A percentile compares a stretch with the other conserved stretches of the same genome.
phyloP scores from a whole-genome alignment of 2,888 invertebrate species.

The Apocheima hispidaria region DNA sequence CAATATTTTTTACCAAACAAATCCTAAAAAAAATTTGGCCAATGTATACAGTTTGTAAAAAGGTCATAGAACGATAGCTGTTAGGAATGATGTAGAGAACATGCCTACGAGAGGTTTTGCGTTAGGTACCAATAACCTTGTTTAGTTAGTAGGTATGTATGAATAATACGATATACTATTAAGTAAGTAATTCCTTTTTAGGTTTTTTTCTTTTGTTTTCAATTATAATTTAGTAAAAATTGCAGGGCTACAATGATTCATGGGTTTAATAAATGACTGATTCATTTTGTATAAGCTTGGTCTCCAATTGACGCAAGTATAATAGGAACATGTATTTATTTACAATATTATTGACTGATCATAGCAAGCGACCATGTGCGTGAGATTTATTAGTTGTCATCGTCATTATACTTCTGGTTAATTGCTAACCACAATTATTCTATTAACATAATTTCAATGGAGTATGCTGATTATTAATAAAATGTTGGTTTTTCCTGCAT shows the following conservation, averaged over 20 bases:
- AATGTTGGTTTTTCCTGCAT: constrained; percentile 3
- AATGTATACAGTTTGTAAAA: too few relatives aligned
- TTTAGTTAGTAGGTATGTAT: too few relatives aligned
- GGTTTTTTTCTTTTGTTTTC: background rate
- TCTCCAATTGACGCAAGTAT: constrained; percentile 60
- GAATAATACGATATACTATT: too few relatives aligned
- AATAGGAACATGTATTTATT: constrained; percentile 10
- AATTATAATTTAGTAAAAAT: background rate
- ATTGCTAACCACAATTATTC: constrained; percentile 26
- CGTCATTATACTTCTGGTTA: constrained; percentile 20
- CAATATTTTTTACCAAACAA: too few relatives aligned
- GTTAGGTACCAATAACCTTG: too few relatives aligned
- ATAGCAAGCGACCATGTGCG: constrained; percentile 20
- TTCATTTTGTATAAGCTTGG: constrained; percentile 58
- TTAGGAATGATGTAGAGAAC: too few relatives aligned
- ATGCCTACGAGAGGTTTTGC: too few relatives aligned
- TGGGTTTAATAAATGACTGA: constrained; percentile 53
- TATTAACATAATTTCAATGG: background rate
- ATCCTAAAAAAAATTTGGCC: too few relatives aligned
- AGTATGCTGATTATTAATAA: background rate
- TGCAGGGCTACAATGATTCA: constrained; percentile 54
- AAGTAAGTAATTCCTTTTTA: too few relatives aligned
- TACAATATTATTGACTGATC: constrained; percentile 27
- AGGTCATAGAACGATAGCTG: too few relatives aligned
- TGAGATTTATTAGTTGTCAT: constrained; percentile 3